phyloP scores from a whole-genome alignment of 92 coral and sea anemone genomes.

The Muricea muricata region DNA sequence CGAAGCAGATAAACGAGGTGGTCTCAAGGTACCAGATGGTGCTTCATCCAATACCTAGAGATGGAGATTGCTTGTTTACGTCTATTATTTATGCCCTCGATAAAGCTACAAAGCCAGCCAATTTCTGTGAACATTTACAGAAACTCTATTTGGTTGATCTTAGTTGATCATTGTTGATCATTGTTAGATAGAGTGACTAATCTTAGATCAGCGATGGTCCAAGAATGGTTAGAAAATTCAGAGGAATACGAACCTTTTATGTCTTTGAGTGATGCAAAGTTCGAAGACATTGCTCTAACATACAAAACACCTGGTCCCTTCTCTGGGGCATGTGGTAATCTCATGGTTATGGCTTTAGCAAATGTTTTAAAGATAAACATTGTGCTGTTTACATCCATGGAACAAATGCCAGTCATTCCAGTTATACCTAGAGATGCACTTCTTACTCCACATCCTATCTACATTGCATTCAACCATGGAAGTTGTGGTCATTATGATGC shows the following conservation, averaged over 20 bases:
- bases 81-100: slow-evolving; percentile 33
- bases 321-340: slow-evolving; percentile 58
- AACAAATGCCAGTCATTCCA: slow-evolving; percentile 17
- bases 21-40: slow-evolving; percentile 8
- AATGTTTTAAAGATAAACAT: slow-evolving; percentile 53
- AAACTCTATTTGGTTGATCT: too few relatives aligned
- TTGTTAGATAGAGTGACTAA: too few relatives aligned
- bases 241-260: slow-evolving; percentile 51
- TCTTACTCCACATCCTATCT: slow-evolving; percentile 42
- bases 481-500: slow-evolving; percentile 66
- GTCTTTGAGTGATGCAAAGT: slow-evolving; percentile 30
- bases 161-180: too few relatives aligned
- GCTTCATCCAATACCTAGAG: slow-evolving; percentile 48
- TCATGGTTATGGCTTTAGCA: slow-evolving; percentile 57
- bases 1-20: slow-evolving; percentile 41
- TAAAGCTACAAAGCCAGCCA: too few relatives aligned
- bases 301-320: slow-evolving; percentile 50
- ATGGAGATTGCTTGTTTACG: slow-evolving; percentile 63
- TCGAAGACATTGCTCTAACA: slow-evolving; percentile 54
- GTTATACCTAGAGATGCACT: slow-evolving; percentile 20
- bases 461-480: slow-evolving; percentile 51
- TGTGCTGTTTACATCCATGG: slow-evolving; percentile 46
- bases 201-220: background rate
- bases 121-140: too few relatives aligned
- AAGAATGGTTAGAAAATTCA: background rate